phyloP scores from a whole-genome alignment of 2,797 vertebrate species.

The Aeoliscus strigatus region DNA sequence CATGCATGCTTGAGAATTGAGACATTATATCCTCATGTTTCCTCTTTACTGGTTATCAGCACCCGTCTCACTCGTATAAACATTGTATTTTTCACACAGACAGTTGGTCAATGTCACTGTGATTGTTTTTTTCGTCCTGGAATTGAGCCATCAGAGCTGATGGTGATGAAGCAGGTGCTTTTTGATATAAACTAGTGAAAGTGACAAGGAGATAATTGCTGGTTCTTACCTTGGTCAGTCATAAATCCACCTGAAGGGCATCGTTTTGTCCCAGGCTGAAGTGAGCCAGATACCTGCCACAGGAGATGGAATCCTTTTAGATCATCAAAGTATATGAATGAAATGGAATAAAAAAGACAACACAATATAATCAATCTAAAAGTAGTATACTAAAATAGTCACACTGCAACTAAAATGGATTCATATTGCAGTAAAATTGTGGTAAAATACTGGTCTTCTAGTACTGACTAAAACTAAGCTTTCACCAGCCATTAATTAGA shows the following conservation, averaged over 20 bases:
- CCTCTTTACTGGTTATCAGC: conserved; percentile 5
- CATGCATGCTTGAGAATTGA: conserved; percentile 22
- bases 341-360: no score
- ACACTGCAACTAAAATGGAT: no score
- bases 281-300: conserved; percentile 24
- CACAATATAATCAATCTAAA: no score
- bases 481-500: no score
- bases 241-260: conserved; percentile 51
- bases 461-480: no score
- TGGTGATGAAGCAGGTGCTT: conserved; percentile 52
- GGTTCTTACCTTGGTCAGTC: conserved; percentile 43
- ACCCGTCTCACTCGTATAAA: conserved; percentile 50
- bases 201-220: conserved; percentile 60
- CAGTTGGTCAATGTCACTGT: conserved; percentile 64
- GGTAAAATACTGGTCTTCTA: no score
- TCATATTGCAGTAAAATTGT: no score
- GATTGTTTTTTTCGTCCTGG: conserved; percentile 62
- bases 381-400: no score
- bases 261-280: conserved; percentile 42
- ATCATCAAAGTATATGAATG: no score
- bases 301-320: conserved; percentile 9
- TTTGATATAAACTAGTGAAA: conserved; percentile 59
- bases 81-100: conserved; percentile 62
- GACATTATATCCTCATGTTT: conserved; percentile 8
- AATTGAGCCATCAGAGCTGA: conserved; percentile 56